Evolutionary conservation across 37 sponge, comb jelly and placozoan species (phyloP), one percentile per base, ranked within the genome.

Genomic region (Crambe crambe): DNA sequence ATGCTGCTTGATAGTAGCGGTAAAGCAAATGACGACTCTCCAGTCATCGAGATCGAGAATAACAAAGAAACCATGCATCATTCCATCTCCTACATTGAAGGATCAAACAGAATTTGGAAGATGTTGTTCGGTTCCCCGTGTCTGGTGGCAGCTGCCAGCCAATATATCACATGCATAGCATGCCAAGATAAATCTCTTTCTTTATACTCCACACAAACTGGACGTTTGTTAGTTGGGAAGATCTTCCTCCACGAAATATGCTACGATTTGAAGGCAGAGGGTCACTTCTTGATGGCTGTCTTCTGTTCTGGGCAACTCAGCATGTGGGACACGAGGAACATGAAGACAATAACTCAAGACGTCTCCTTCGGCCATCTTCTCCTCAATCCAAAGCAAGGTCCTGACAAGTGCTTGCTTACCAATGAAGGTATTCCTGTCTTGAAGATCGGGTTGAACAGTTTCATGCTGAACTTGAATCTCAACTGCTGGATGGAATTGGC

Each of bases 141-240:
- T 23, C 42, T 90, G 8, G 38, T 80, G 2, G 40, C 76, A 21
- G 42, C 79, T n/a, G 91, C 80, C 18, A 90, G 75, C 75, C 43
- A 59, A 23, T 9, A 29, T 32, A 59, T 90, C n/a, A 71, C 77
- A 12, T 77, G 78, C 42, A 80, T 75, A 4, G 84, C 75, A 22
- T 86, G 89, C 32, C 17, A 59, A 27, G 82, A 87, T 62, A 72
- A 58, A 22, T 74, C 89, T 38, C 21, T 87, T 29, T 26, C 31
- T n/a, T 15, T 91, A 17, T 82, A 82, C 23, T 83, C 92, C 4
- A 68, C 77, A 51, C 42, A 30, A 25, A 85, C 71, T 27, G 91
- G 91, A 17, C 66, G 91, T 5, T 37, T 72, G 21, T 38, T 86
- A 1, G 4, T 83, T 3, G 58, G 79, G 5, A 81, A 68, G n/a